Conservation (phyloP, 2,113 vertebrate species). For the Melanerpes aurifrons region DNA sequence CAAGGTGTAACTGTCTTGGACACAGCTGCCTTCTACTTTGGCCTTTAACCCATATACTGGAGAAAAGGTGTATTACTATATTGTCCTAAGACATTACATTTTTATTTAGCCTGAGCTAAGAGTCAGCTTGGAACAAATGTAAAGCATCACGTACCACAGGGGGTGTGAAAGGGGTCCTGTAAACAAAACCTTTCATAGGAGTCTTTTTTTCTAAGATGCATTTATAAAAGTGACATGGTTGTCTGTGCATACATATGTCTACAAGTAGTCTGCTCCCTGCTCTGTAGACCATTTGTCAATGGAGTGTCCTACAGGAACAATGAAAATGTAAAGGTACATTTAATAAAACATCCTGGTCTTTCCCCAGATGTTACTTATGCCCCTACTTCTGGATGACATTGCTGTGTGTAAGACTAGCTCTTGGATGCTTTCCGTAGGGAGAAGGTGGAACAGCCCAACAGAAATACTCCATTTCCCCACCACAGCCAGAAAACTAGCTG, state of each 20-base stretch:
- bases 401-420: not conserved
- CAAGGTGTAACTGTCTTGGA: not conserved
- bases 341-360: slow-evolving; percentile 19
- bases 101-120: not conserved
- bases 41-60: not conserved
- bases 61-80: not conserved
- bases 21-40: not conserved
- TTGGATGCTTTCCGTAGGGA: not conserved
- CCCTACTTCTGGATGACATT: slow-evolving; percentile 4
- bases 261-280: not conserved
- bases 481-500: not conserved
- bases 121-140: not conserved
- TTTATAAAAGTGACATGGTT: not conserved
- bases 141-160: not conserved
- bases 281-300: not conserved
- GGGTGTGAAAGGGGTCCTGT: not conserved
- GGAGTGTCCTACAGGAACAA: not conserved
- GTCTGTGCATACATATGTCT: not conserved
- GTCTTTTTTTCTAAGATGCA: not conserved
- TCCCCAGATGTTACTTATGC: not conserved
- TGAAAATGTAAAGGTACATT: not conserved
- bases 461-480: not conserved
- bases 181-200: not conserved
- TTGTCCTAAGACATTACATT: not conserved
- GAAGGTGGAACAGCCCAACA: not conserved